phyloP scores from a whole-genome alignment of 2,797 vertebrate genomes.

The Arctocebus calabarensis region DNA sequence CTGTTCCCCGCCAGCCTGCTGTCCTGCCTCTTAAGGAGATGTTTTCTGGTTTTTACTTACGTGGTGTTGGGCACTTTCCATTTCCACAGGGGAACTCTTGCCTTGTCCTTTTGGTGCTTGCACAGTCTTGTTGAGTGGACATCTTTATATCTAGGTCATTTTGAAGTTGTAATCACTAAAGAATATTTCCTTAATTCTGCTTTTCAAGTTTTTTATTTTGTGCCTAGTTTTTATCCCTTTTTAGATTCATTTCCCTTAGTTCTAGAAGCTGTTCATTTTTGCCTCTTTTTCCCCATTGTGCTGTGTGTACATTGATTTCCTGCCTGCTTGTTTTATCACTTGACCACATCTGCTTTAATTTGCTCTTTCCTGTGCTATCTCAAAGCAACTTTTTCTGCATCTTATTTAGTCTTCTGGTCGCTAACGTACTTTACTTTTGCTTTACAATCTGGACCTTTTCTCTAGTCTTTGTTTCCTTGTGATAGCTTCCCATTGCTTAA shows the following conservation, averaged over 20 bases:
- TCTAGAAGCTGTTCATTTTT: too few relatives aligned
- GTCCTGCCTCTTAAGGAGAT: neutral
- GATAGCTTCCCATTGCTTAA: accelerated
- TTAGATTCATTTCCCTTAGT: accelerated
- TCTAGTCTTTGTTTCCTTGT: neutral
- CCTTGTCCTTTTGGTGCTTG: accelerated
- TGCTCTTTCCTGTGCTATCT: neutral
- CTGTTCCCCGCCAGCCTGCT: neutral
- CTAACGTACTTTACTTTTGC: neutral
- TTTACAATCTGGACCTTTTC: too few relatives aligned
- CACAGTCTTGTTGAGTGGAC: accelerated
- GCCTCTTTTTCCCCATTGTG: accelerated
- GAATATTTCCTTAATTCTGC: neutral
- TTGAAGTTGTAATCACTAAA: neutral
- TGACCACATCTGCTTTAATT: neutral
- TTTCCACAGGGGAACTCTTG: too few relatives aligned
- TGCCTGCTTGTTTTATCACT: accelerated
- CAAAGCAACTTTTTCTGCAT: accelerated
- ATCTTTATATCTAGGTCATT: neutral
- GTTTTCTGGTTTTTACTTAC: accelerated
- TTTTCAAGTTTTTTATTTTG: neutral
- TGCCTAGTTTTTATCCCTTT: too few relatives aligned
- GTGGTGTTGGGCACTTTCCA: neutral
- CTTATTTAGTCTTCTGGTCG: neutral
- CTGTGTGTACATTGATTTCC: neutral